A percentile compares a stretch with the other conserved stretches of the same genome.
These are phyloP conservation scores for Bellardia pandia DNA, from an alignment of 2,888 invertebrate genomes.

Conservation along the genomic window DNA sequence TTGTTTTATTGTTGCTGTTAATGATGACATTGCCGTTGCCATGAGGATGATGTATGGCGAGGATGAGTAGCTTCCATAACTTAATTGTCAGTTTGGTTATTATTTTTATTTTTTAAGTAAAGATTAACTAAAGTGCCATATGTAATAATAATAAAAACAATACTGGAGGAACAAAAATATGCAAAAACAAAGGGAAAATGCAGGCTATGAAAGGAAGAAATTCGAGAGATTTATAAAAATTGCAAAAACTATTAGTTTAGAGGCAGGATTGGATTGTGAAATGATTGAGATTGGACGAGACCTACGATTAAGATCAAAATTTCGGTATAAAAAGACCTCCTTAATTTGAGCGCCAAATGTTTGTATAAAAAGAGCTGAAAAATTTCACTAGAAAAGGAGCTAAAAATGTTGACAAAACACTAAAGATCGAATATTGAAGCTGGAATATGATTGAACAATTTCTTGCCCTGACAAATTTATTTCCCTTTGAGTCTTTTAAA, in stretches of 20 bases:
- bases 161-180: not conserved
- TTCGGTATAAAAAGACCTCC: not conserved
- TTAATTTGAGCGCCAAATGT: no score
- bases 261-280: no score
- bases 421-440: no score
- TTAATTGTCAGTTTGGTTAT: constrained; percentile 51
- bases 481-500: no score
- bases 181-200: not conserved
- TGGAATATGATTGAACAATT: no score
- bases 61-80: constrained; percentile 31
- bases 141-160: constrained; percentile 24
- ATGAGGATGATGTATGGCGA: constrained; percentile 5
- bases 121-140: constrained; percentile 64
- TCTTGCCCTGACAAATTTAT: no score
- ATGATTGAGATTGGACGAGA: no score
- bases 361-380: no score
- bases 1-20: not conserved
- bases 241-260: no score
- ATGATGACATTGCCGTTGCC: constrained; percentile 30
- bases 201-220: not conserved
- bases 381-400: no score
- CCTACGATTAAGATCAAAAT: not conserved
- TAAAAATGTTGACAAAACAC: no score
- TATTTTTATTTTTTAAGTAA: constrained; percentile 37
- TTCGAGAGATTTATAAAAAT: not conserved